These are phyloP conservation scores for Coptotermes formosanus DNA, from an alignment of 1,140 invertebrate species.

Conservation along the genomic window DNA sequence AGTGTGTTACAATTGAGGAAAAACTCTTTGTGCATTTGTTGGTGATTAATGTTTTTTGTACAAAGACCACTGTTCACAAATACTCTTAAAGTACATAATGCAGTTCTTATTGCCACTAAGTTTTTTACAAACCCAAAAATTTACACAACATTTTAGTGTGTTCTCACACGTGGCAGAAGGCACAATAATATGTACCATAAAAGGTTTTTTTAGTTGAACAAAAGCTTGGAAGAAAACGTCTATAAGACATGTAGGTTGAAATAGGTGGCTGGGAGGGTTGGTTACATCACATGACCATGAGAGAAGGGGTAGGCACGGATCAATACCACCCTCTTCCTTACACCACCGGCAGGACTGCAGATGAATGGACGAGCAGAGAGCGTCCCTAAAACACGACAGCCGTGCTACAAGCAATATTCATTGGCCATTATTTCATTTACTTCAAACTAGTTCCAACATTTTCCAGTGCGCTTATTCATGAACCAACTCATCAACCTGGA, in stretches of 20 bases:
- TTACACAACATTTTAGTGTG: too few species aligned
- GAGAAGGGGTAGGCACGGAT: constrained; percentile 23
- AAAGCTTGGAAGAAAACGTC: background rate
- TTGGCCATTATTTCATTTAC: background rate
- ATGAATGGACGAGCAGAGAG: constrained; percentile 22
- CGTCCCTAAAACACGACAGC: background rate
- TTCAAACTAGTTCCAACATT: background rate
- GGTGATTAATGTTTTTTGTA: too few species aligned
- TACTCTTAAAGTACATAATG: too few species aligned
- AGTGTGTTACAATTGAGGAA: too few species aligned
- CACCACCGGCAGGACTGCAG: background rate
- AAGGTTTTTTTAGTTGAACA: too few species aligned
- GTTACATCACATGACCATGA: constrained; percentile 23
- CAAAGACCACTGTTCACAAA: too few species aligned
- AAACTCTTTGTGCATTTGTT: too few species aligned
- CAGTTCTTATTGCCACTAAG: too few species aligned
- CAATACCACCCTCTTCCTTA: background rate
- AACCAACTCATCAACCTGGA: background rate
- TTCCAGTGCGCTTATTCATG: background rate
- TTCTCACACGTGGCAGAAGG: too few species aligned
- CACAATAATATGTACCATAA: too few species aligned
- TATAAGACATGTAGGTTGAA: background rate
- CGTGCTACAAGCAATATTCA: background rate
- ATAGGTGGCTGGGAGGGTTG: background rate
- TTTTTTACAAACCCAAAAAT: too few species aligned